Conservation (phyloP, 2,113 vertebrate species). For the Platanista minor region DNA sequence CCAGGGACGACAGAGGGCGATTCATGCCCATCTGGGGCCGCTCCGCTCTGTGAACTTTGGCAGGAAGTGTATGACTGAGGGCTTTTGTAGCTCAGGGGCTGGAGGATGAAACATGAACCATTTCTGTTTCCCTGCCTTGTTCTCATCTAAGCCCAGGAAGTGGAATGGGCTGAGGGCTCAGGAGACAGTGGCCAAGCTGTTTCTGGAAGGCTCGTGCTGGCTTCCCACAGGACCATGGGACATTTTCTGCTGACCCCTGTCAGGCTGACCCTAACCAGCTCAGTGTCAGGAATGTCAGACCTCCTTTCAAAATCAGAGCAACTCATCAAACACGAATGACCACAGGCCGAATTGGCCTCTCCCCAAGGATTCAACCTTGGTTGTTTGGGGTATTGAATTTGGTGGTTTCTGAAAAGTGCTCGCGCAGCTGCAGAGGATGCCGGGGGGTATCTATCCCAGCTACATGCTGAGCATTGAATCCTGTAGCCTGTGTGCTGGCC, state of each 20-base stretch:
- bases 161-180: not conserved
- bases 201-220: not conserved
- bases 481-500: not conserved
- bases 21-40: not conserved
- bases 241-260: not conserved
- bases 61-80: conserved; percentile 38
- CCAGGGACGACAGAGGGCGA: not conserved
- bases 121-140: conserved; percentile 32
- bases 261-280: not conserved
- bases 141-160: conserved; percentile 36
- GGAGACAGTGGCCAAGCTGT: conserved; percentile 15
- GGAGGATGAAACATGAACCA: conserved; percentile 38
- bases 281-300: not conserved
- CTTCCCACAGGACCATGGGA: not conserved
- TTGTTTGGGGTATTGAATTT: conserved; percentile 11
- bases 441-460: not conserved
- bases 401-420: conserved; percentile 9
- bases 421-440: not conserved
- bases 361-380: not conserved
- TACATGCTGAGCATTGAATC: not conserved
- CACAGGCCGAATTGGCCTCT: not conserved
- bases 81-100: conserved; percentile 35
- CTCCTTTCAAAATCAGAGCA: not conserved
- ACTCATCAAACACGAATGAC: not conserved
- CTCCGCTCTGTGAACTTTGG: not conserved